These are phyloP conservation scores for Aleadryas rufinucha DNA, from an alignment of 2,113 vertebrate genomes.

Conservation along the genomic window DNA sequence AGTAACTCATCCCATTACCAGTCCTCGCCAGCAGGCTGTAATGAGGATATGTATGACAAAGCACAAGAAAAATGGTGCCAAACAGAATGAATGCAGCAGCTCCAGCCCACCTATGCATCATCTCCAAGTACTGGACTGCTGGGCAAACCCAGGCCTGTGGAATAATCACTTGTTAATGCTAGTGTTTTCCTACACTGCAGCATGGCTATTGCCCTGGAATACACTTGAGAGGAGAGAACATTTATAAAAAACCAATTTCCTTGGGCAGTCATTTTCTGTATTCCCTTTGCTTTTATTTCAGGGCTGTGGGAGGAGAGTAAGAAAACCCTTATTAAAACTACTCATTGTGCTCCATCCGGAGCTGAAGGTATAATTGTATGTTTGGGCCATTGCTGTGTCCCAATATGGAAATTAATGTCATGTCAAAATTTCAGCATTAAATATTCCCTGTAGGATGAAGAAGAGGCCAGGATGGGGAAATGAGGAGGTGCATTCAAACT, in stretches of 20 bases:
- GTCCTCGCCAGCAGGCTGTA: background rate
- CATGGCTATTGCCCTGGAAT: background rate
- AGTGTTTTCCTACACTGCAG: background rate
- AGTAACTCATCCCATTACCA: background rate
- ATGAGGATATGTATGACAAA: background rate
- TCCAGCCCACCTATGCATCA: background rate
- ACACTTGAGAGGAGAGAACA: conserved; percentile 19
- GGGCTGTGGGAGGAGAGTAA: conserved; percentile 14
- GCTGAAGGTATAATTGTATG: conserved; percentile 10
- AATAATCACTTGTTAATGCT: background rate
- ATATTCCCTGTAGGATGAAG: background rate
- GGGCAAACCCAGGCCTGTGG: background rate
- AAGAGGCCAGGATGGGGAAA: background rate
- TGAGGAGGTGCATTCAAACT: background rate
- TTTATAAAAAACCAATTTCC: conserved; percentile 47
- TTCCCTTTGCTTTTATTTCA: conserved; percentile 36
- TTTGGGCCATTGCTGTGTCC: background rate
- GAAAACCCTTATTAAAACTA: conserved; percentile 38
- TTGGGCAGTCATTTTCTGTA: background rate
- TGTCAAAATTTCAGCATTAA: background rate
- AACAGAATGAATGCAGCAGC: background rate
- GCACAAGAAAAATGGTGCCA: background rate
- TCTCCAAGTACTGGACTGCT: background rate
- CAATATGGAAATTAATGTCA: conserved; percentile 9
- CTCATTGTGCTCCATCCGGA: background rate